A percentile compares a stretch with the other conserved stretches of the same genome.
phyloP scores from a whole-genome alignment of 2,888 invertebrate genomes.

The Sthenelais limicola region DNA sequence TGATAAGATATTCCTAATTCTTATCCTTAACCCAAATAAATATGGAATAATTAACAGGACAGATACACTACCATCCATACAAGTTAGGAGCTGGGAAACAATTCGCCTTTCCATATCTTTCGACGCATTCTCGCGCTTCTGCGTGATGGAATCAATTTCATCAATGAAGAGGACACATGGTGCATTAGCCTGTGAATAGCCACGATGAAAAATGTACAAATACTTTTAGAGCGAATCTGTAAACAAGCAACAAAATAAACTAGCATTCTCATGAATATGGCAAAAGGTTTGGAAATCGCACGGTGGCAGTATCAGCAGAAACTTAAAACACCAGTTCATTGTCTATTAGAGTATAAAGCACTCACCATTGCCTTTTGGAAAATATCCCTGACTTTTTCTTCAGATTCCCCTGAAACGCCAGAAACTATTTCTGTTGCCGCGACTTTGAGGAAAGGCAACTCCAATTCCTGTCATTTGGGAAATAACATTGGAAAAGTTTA shows the following conservation, averaged over 20 bases:
- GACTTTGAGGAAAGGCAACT: slow-evolving; percentile 87
- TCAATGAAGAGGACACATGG: slow-evolving; percentile 88
- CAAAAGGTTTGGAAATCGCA: no score
- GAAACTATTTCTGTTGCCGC: slow-evolving; percentile 93
- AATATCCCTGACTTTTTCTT: slow-evolving; percentile 90
- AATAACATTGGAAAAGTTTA: not conserved
- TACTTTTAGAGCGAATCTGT: no score
- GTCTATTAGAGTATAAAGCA: no score
- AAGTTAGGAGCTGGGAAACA: slow-evolving; percentile 91
- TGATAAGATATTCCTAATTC: no score
- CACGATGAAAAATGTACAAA: no score
- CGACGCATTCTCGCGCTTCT: slow-evolving; percentile 89
- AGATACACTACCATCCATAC: slow-evolving; percentile 94
- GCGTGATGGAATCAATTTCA: slow-evolving; percentile 96
- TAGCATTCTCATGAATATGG: no score
- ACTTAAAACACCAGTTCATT: no score
- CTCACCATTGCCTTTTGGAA: slow-evolving; percentile 86
- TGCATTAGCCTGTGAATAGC: slow-evolving; percentile 50
- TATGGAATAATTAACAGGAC: no score
- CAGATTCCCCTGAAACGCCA: slow-evolving; percentile 96
- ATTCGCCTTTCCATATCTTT: slow-evolving; percentile 97
- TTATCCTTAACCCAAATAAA: no score
- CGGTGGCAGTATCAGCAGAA: no score
- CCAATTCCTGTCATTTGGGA: slow-evolving; percentile 79
- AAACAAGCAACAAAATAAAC: no score